A percentile compares a stretch with the other conserved stretches of the same genome.
Evolutionary conservation across 2,113 vertebrate species (phyloP).

Genomic region (Gopherus evgoodei): DNA sequence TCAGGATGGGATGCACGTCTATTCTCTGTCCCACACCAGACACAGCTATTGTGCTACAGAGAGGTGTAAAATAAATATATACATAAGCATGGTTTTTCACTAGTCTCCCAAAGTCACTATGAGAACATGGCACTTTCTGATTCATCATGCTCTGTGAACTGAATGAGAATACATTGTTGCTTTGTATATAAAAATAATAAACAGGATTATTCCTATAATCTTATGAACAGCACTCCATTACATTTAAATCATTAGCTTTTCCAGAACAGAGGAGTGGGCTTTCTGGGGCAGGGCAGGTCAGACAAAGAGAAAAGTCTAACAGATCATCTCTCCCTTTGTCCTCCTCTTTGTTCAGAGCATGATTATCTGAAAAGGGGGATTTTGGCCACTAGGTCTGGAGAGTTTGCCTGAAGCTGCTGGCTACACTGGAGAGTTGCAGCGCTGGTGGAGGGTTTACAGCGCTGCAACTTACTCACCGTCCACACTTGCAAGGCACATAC

Average conservation of each 20-base stretch:
- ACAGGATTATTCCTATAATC: background rate
- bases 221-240: background rate
- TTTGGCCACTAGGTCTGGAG: background rate
- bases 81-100: background rate
- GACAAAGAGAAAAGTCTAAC: background rate
- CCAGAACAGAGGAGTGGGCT: background rate
- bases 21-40: background rate
- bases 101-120: background rate
- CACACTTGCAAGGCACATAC: too few species aligned
- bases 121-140: background rate
- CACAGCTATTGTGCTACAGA: rapidly evolving
- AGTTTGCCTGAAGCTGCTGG: background rate
- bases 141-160: background rate
- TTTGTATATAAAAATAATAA: background rate
- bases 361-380: background rate
- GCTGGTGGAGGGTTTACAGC: too few species aligned
- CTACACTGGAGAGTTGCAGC: too few species aligned
- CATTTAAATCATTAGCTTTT: background rate
- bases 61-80: background rate
- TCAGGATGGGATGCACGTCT: background rate
- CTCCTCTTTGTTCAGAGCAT: background rate
- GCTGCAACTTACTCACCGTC: too few species aligned
- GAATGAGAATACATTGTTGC: background rate
- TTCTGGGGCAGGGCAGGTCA: background rate
- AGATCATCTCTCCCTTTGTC: background rate